These are phyloP conservation scores for Oxycera nigricornis DNA, from an alignment of 2,888 invertebrate species.

Conservation along the genomic window DNA sequence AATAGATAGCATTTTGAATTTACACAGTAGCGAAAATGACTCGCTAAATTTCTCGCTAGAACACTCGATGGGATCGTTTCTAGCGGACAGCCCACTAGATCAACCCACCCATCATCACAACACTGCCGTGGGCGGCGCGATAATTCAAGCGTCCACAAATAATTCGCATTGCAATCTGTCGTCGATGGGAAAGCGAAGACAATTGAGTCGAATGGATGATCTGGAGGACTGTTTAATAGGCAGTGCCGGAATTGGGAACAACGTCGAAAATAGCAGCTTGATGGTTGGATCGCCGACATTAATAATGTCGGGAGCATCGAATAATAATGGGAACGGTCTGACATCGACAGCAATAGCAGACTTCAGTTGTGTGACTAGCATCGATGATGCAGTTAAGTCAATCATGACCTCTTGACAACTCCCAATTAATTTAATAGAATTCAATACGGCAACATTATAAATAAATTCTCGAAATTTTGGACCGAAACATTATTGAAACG, in stretches of 20 bases:
- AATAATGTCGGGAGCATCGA: conserved; percentile 48
- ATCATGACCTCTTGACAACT: conserved; percentile 64
- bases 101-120: conserved; percentile 38
- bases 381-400: conserved; percentile 66
- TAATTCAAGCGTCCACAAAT: conserved; percentile 37
- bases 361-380: conserved; percentile 60
- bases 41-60: conserved; percentile 59
- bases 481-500: too few relatives aligned
- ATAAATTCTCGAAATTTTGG: not conserved
- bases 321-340: conserved; percentile 42
- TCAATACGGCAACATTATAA: conserved; percentile 48
- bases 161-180: not conserved
- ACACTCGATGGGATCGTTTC: conserved; percentile 59
- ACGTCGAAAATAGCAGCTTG: conserved; percentile 52
- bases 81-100: conserved; percentile 59
- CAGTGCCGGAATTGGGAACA: conserved; percentile 45
- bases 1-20: conserved; percentile 78
- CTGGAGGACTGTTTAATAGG: conserved; percentile 60
- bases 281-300: conserved; percentile 49
- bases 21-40: conserved; percentile 66
- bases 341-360: conserved; percentile 49
- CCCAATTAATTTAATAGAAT: conserved; percentile 46
- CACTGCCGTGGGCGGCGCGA: conserved; percentile 36
- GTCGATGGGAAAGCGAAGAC: conserved; percentile 44
- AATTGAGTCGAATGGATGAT: conserved; percentile 52